Conservation (phyloP, 1,140 invertebrate species). For the Telenomus remus region DNA sequence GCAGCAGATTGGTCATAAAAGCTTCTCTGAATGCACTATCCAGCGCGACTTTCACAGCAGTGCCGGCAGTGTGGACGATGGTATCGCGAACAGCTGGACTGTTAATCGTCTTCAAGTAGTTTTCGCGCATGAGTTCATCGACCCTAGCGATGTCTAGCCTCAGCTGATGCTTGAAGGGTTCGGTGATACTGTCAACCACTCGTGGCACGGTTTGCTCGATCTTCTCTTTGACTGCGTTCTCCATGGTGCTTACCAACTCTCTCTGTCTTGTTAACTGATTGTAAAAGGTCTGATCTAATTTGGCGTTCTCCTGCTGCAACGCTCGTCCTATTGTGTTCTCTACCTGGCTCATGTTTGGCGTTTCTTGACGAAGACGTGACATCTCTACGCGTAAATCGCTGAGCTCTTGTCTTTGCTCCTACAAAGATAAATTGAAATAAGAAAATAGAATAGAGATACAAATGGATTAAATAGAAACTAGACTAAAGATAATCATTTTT, state of each 20-base stretch:
- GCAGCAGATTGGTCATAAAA: constrained; percentile 84
- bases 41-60: constrained; percentile 80
- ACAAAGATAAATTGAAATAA: constrained; percentile 16
- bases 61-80: constrained; percentile 81
- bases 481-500: too few relatives aligned
- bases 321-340: constrained; percentile 66
- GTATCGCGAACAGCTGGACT: constrained; percentile 85
- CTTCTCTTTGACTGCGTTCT: constrained; percentile 80
- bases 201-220: constrained; percentile 81
- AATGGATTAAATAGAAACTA: too few relatives aligned
- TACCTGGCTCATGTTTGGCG: constrained; percentile 63
- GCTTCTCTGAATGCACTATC: constrained; percentile 84
- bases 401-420: constrained; percentile 67
- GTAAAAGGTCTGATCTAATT: constrained; percentile 74
- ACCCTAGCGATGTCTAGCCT: constrained; percentile 84
- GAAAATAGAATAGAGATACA: too few relatives aligned
- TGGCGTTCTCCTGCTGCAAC: constrained; percentile 68
- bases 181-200: constrained; percentile 79
- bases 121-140: constrained; percentile 86
- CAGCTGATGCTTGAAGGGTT: constrained; percentile 84
- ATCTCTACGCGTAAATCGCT: constrained; percentile 68
- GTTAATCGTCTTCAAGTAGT: constrained; percentile 84
- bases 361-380: constrained; percentile 66
- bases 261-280: constrained; percentile 72
- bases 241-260: constrained; percentile 77